phyloP scores from a whole-genome alignment of 2,113 vertebrate genomes.

The Prionailurus bengalensis region DNA sequence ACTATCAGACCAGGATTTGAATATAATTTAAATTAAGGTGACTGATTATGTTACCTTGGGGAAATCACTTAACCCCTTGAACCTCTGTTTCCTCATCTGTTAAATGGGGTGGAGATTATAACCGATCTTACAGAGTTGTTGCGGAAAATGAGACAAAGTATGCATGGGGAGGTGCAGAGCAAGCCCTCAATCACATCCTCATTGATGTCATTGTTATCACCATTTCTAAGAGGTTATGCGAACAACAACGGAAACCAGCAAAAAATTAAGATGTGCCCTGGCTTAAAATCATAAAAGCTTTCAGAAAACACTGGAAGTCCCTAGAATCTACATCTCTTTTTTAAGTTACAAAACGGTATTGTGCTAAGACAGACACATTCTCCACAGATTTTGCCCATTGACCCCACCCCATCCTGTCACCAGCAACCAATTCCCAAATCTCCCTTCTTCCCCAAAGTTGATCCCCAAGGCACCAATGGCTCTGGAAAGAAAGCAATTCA shows the following conservation, averaged over 20 bases:
- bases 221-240: background rate
- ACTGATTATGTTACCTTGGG: background rate
- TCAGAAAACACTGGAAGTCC: background rate
- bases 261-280: background rate
- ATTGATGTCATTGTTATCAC: background rate
- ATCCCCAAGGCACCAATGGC: background rate
- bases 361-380: background rate
- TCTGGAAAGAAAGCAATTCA: background rate
- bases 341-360: background rate
- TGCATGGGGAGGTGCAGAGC: fast-evolving
- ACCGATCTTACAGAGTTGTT: background rate
- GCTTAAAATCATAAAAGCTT: background rate
- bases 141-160: background rate
- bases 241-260: background rate
- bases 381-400: fast-evolving
- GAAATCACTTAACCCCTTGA: background rate
- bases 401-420: background rate
- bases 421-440: background rate
- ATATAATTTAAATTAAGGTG: background rate
- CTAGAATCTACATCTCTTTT: background rate
- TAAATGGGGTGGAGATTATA: background rate
- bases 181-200: background rate
- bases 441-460: background rate
- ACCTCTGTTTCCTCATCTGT: background rate
- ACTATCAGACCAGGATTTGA: background rate